Conservation (phyloP, 2,113 vertebrate species). For the Gambusia holbrooki region DNA sequence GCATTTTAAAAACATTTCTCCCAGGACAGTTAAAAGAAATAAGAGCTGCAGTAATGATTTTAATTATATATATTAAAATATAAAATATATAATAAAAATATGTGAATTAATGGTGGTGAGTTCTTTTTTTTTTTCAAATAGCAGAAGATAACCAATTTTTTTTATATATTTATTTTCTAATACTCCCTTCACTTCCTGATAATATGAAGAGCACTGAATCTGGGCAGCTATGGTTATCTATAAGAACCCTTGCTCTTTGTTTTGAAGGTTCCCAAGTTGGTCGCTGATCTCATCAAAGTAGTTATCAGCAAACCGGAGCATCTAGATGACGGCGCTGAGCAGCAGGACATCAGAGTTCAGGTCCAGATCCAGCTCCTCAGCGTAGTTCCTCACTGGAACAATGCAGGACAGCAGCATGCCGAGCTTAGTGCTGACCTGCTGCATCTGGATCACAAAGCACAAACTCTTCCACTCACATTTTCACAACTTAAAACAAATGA, state of each 20-base stretch:
- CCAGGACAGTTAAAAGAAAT: not conserved
- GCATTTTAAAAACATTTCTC: not conserved
- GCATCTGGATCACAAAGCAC: constrained; percentile 32
- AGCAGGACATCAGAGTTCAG: constrained; percentile 63
- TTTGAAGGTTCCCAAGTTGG: not conserved
- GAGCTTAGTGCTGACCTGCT: constrained; percentile 18
- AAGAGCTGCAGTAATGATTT: too few species aligned
- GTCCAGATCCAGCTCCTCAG: constrained; percentile 63
- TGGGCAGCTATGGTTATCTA: too few species aligned
- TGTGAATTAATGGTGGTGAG: too few species aligned
- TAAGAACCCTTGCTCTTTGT: too few species aligned
- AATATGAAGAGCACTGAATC: too few species aligned
- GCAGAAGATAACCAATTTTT: too few species aligned
- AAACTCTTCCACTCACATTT: not conserved
- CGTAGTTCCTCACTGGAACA: constrained; percentile 72
- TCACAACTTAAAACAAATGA: not conserved
- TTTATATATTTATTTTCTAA: too few species aligned
- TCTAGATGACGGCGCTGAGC: constrained; percentile 51
- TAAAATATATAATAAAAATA: too few species aligned
- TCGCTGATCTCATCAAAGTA: constrained; percentile 52
- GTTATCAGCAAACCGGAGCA: constrained; percentile 45
- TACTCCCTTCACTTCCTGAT: too few species aligned
- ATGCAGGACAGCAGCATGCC: constrained; percentile 49
- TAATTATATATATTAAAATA: too few species aligned
- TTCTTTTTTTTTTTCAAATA: too few species aligned